phyloP scores from a whole-genome alignment of 1,140 invertebrate genomes.

The Goniozus legneri region DNA sequence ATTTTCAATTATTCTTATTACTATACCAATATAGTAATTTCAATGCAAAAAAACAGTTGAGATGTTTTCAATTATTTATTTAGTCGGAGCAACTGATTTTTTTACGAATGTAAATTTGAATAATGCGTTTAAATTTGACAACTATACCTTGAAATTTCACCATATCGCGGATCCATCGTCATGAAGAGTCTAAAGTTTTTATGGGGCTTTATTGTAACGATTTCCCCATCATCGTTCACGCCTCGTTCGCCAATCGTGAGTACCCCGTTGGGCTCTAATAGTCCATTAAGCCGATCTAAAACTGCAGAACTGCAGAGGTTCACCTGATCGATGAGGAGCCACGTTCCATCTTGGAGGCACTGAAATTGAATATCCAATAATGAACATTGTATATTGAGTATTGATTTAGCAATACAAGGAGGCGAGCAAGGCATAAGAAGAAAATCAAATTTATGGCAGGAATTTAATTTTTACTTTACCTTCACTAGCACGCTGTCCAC shows the following conservation, averaged over 20 bases:
- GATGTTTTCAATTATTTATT: too few relatives aligned
- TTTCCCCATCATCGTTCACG: conserved; percentile 65
- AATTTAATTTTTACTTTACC: conserved; percentile 52
- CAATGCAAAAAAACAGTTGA: too few relatives aligned
- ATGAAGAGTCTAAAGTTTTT: conserved; percentile 91
- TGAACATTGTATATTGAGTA: background rate
- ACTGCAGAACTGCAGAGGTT: conserved; percentile 97
- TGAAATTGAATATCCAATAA: conserved; percentile 40
- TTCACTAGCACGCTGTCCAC: conserved; percentile 91
- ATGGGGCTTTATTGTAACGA: conserved; percentile 79
- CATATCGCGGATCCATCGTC: conserved; percentile 90
- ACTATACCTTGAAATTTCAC: conserved; percentile 82
- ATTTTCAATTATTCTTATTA: too few relatives aligned
- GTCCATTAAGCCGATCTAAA: conserved; percentile 90
- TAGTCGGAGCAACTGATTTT: background rate
- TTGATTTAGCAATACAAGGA: too few relatives aligned
- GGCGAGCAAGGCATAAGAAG: background rate
- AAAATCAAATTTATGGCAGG: too few relatives aligned
- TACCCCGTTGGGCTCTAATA: conserved; percentile 90
- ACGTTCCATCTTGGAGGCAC: conserved; percentile 80
- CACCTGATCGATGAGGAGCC: conserved; percentile 94
- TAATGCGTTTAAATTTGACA: too few relatives aligned
- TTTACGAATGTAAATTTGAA: too few relatives aligned
- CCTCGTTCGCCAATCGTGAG: conserved; percentile 91
- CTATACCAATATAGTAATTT: background rate